Base-by-base conservation (phyloP, 2,113 vertebrate species). In the Eptesicus fuscus region DNA sequence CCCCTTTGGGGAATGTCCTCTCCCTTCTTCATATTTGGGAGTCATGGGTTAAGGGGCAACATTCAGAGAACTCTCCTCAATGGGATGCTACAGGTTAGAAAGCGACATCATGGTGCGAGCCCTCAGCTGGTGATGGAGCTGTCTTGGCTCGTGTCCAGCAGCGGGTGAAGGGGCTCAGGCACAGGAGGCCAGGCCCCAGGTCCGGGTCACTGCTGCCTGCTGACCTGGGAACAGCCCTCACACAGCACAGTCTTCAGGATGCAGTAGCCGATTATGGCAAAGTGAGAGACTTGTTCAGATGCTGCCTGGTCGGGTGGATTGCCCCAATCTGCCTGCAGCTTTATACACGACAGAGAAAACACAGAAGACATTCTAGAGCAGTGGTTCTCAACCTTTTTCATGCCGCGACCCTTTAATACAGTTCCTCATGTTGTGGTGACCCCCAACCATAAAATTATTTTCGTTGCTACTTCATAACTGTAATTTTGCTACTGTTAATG, bases 101-200 rank as follows among this genome's bases (percentile, higher is more conserved):
- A 30, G 78, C 6, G 5, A 4, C 49, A 0, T 10, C 1, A 17
- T 1, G 14, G 53, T 14, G 56, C n/a, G 67, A 82, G 11, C 9
- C 65, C 51, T 53, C 61, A 9, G 44, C 71, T 28, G 37, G 12
- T 7, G 7, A 4, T 0, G 78, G 44, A 47, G 35, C 10, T 17
- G 10, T 2, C 32, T 5, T 2, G 1, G 22, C 28, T 6, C 4
- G 1, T 0, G 40, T 7, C 30, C 30, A 9, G 32, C n/a, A 67
- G 8, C 30, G 5, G 32, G 35, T 13, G 63, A 28, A 20, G 10
- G 25, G 17, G 12, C 3, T 20, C 12, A 6, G 65, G 6, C 7
- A 1, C 16, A 23, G 37, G n/a, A 16, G 32, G 23, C 37, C 20
- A 0, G 3, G 18, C 5, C 42, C 2, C 8, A 8, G 2, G 20